phyloP scores from a whole-genome alignment of 1,140 invertebrate genomes.

The Ostrea edulis region DNA sequence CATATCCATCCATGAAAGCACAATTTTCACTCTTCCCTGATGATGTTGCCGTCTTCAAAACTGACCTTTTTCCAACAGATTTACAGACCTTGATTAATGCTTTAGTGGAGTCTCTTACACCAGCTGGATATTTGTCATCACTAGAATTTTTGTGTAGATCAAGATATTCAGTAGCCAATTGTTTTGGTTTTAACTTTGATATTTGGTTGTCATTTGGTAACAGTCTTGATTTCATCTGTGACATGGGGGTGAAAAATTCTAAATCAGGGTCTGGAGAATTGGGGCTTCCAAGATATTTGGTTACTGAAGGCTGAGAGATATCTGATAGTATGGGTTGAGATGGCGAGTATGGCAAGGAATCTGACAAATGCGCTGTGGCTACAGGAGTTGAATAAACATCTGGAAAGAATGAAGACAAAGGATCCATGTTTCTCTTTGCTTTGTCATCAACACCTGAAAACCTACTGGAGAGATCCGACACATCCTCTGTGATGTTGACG shows the following conservation, averaged over 20 bases:
- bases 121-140: background rate
- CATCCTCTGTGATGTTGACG: background rate
- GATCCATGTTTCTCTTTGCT: background rate
- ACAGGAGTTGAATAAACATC: slow-evolving; percentile 9
- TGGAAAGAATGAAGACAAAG: background rate
- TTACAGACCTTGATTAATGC: background rate
- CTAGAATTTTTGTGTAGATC: background rate
- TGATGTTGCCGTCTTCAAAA: background rate
- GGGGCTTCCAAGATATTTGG: background rate
- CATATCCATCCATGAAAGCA: background rate
- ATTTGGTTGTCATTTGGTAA: background rate
- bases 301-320: background rate
- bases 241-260: slow-evolving; percentile 20
- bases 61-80: background rate
- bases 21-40: background rate
- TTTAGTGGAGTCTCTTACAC: background rate
- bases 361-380: background rate
- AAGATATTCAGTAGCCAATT: background rate
- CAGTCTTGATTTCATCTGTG: background rate
- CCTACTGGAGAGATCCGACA: background rate
- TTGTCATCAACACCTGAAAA: background rate
- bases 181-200: background rate
- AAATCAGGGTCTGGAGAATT: background rate
- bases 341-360: background rate
- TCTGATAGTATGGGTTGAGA: background rate